These are phyloP conservation scores for Catocala fraxini DNA, from an alignment of 2,888 invertebrate genomes.

Conservation along the genomic window DNA sequence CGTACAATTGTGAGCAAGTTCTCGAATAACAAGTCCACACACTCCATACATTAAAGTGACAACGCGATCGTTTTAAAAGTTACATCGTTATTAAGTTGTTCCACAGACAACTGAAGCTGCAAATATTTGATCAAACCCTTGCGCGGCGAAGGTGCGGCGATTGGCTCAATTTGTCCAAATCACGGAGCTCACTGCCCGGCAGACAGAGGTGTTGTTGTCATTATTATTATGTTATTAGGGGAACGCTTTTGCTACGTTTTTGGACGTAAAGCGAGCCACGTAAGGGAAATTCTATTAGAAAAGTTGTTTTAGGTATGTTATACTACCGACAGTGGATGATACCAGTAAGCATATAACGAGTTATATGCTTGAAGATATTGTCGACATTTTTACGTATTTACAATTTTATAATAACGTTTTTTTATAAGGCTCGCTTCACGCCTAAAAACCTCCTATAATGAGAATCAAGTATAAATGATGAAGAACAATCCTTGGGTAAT, in stretches of 20 bases:
- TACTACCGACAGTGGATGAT: too few species aligned
- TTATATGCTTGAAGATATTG: too few species aligned
- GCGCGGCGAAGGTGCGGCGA: constrained; percentile 68
- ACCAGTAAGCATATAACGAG: too few species aligned
- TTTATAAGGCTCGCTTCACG: too few species aligned
- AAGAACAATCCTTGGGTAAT: too few species aligned
- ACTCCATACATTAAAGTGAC: constrained; percentile 21
- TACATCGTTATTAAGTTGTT: constrained; percentile 50
- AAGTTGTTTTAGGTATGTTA: too few species aligned
- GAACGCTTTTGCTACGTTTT: background rate
- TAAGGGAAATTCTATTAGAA: too few species aligned
- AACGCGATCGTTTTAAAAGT: constrained; percentile 40
- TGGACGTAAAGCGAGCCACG: background rate
- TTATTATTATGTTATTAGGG: constrained; percentile 47
- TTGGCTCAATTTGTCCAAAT: constrained; percentile 76
- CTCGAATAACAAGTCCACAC: constrained; percentile 2
- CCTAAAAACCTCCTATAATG: too few species aligned
- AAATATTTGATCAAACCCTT: constrained; percentile 72
- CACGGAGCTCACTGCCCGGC: constrained; percentile 62
- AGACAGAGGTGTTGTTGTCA: constrained; percentile 56
- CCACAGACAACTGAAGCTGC: constrained; percentile 58
- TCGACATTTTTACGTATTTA: too few species aligned
- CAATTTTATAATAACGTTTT: too few species aligned
- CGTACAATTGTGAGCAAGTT: background rate
- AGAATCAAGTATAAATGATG: too few species aligned